phyloP scores from a whole-genome alignment of 2,113 vertebrate species.

The Electrona antarctica region DNA sequence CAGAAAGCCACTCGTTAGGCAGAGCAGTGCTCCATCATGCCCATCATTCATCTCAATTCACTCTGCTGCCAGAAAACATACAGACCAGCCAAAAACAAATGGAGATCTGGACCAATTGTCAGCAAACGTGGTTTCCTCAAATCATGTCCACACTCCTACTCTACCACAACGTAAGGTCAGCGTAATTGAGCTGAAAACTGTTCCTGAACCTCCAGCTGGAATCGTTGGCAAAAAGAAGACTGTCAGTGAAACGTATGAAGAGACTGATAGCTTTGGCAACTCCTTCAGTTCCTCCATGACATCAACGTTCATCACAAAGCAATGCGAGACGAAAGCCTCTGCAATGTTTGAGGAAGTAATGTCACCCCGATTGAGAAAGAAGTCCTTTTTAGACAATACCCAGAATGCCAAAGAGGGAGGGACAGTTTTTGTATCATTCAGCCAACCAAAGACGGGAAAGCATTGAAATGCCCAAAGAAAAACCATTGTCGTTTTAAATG shows the following conservation, averaged over 20 bases:
- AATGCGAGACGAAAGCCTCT: constrained; percentile 75
- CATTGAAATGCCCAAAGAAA: constrained; percentile 36
- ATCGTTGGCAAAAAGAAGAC: constrained; percentile 83
- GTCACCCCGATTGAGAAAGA: constrained; percentile 73
- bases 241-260: constrained; percentile 87
- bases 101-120: constrained; percentile 22
- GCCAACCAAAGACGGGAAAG: constrained; percentile 75
- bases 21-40: constrained; percentile 81
- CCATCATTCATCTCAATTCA: constrained; percentile 91
- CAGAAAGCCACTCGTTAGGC: constrained; percentile 58
- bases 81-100: constrained; percentile 52
- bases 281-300: constrained; percentile 82
- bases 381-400: constrained; percentile 68
- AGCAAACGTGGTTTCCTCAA: constrained; percentile 32
- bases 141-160: constrained; percentile 61
- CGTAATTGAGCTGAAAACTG: constrained; percentile 84
- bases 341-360: constrained; percentile 74
- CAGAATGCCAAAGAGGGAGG: constrained; percentile 72
- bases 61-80: constrained; percentile 85
- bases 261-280: constrained; percentile 86
- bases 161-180: constrained; percentile 81
- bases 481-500: constrained; percentile 21
- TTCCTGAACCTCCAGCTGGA: constrained; percentile 73
- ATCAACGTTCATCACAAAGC: constrained; percentile 86
- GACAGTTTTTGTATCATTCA: constrained; percentile 81